These are phyloP conservation scores for Heliconius ethilla DNA, from an alignment of 2,888 invertebrate genomes.

Conservation along the genomic window DNA sequence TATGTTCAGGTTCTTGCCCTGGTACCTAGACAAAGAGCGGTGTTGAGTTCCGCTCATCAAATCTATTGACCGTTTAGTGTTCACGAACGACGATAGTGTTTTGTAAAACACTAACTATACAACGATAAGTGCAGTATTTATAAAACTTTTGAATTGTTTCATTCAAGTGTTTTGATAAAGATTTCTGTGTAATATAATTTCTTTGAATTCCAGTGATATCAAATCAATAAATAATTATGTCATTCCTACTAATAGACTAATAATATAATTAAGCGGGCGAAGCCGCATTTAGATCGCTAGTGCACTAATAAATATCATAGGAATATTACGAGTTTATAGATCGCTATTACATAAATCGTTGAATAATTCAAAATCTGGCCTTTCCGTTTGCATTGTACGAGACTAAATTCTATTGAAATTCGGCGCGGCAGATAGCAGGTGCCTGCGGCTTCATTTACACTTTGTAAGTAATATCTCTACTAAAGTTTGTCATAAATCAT, in stretches of 20 bases:
- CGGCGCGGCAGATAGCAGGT: slow-evolving; percentile 17
- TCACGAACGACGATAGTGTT: neutral
- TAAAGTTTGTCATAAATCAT: slow-evolving; percentile 8
- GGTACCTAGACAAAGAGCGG: too few relatives aligned
- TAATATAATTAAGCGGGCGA: too few relatives aligned
- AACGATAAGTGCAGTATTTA: neutral
- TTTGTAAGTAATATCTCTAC: slow-evolving; percentile 24
- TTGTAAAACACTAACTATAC: neutral
- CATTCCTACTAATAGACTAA: too few relatives aligned
- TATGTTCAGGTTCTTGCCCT: too few relatives aligned
- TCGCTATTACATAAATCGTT: slow-evolving; percentile 3
- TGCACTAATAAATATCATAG: neutral
- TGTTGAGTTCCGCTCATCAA: too few relatives aligned
- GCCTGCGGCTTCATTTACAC: slow-evolving; percentile 25
- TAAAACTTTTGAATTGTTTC: neutral
- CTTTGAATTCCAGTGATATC: slow-evolving; percentile 9
- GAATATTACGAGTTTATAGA: neutral
- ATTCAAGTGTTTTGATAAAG: slow-evolving; percentile 21
- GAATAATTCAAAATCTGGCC: slow-evolving; percentile 24
- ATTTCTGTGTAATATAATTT: slow-evolving; percentile 1
- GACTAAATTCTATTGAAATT: slow-evolving; percentile 26
- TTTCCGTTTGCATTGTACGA: slow-evolving; percentile 18
- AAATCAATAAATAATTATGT: slow-evolving; percentile 7
- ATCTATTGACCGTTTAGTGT: too few relatives aligned
- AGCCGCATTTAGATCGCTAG: too few relatives aligned